Evolutionary conservation across 1,140 invertebrate species (phyloP).

Genomic region (Drosophila erecta): DNA sequence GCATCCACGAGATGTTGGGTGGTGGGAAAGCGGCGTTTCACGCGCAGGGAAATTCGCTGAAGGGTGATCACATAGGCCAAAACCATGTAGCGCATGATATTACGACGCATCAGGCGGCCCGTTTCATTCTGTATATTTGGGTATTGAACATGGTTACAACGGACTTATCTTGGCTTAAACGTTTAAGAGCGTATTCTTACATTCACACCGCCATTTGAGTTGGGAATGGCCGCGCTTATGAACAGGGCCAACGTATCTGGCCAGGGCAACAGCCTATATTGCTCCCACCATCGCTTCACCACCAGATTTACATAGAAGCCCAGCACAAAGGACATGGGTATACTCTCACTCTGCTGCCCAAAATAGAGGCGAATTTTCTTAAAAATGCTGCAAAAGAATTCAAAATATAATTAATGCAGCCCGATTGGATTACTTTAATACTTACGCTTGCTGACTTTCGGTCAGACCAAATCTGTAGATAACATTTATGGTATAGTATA

Average conservation of each 20-base stretch:
- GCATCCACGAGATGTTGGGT: constrained; percentile 96
- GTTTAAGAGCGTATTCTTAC: constrained; percentile 86
- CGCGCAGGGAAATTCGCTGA: constrained; percentile 93
- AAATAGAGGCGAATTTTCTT: constrained; percentile 92
- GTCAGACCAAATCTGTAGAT: constrained; percentile 94
- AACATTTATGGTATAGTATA: constrained; percentile 95
- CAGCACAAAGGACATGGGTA: constrained; percentile 96
- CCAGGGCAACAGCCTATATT: constrained; percentile 95
- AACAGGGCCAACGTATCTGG: constrained; percentile 95
- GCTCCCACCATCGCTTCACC: constrained; percentile 96
- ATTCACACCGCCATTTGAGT: constrained; percentile 88
- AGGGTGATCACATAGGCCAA: constrained; percentile 94
- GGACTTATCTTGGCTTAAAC: too few species aligned
- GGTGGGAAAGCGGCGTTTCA: constrained; percentile 95
- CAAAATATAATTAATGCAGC: too few species aligned
- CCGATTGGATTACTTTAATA: constrained; percentile 28
- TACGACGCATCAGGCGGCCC: constrained; percentile 93
- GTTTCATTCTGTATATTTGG: constrained; percentile 89
- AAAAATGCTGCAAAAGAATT: constrained; percentile 88
- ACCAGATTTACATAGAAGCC: constrained; percentile 97
- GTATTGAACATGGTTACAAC: too few species aligned
- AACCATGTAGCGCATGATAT: constrained; percentile 95
- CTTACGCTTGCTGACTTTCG: constrained; percentile 92
- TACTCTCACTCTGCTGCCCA: constrained; percentile 92
- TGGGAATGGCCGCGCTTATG: constrained; percentile 94